A percentile compares a stretch with the other conserved stretches of the same genome.
Evolutionary conservation across 2,797 vertebrate species (phyloP).

Genomic region (Danio aesculapii): DNA sequence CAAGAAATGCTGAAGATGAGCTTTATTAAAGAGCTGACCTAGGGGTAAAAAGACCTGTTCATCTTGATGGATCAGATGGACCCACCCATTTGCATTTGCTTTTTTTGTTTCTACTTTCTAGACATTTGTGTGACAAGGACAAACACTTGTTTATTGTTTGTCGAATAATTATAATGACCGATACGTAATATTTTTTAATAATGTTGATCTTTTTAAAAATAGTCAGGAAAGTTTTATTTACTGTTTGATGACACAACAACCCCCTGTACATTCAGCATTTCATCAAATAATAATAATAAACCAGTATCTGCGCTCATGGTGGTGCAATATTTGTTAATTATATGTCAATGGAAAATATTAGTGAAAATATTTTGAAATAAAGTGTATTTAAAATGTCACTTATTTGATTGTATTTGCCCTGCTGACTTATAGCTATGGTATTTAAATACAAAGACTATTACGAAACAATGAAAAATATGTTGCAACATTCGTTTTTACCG

Average conservation of each 20-base stretch:
- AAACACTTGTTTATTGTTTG: constrained; percentile 9
- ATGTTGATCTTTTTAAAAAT: background rate
- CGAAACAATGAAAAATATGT: background rate
- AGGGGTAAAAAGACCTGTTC: constrained; percentile 55
- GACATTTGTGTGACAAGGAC: background rate
- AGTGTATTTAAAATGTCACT: no score
- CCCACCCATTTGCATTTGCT: constrained; percentile 44
- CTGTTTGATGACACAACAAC: background rate
- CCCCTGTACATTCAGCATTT: background rate
- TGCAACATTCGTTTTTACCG: constrained; percentile 1
- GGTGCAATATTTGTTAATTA: background rate
- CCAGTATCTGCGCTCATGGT: background rate
- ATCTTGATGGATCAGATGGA: constrained; percentile 19
- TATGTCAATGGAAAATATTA: background rate
- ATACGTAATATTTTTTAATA: background rate
- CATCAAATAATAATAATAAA: background rate
- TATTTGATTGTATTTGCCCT: background rate
- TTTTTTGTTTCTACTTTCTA: background rate
- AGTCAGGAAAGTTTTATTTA: background rate
- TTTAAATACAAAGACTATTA: background rate
- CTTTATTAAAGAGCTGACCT: constrained; percentile 42
- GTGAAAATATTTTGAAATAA: no score
- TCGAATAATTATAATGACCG: background rate
- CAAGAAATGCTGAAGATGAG: constrained; percentile 2
- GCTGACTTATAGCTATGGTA: background rate